phyloP scores from a whole-genome alignment of 2,888 invertebrate species.

The Drosophila mayaguana region DNA sequence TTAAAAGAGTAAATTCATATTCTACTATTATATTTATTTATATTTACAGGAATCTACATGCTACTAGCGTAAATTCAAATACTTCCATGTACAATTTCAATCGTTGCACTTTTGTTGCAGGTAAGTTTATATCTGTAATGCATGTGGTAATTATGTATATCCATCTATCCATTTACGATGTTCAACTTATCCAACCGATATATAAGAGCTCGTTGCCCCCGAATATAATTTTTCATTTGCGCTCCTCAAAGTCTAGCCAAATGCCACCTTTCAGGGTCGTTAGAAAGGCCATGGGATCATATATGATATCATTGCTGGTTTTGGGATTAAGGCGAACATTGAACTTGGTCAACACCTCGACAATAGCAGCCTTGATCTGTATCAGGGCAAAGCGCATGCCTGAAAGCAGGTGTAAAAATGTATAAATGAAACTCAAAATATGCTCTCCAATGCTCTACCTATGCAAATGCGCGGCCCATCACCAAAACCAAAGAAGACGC shows the following conservation, averaged over 20 bases:
- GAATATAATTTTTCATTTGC: neutral
- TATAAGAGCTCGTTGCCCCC: neutral
- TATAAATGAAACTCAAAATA: neutral
- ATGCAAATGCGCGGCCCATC: constrained; percentile 2
- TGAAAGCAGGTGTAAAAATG: neutral
- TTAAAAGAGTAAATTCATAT: too few species aligned
- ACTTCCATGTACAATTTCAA: too few species aligned
- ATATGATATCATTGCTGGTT: neutral
- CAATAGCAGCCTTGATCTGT: neutral
- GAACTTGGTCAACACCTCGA: neutral
- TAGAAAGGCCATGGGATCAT: neutral
- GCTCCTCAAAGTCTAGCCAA: constrained; percentile 4
- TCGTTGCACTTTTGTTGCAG: too few species aligned
- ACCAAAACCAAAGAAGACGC: constrained; percentile 3
- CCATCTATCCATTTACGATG: too few species aligned
- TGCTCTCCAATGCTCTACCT: neutral
- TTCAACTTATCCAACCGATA: neutral
- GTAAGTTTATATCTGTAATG: too few species aligned
- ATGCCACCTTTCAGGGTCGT: constrained; percentile 9
- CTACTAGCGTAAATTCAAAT: too few species aligned
- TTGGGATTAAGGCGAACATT: neutral
- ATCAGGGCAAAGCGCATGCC: neutral
- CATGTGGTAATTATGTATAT: too few species aligned
- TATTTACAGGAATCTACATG: too few species aligned
- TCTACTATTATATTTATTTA: too few species aligned